These are phyloP conservation scores for Mercenaria mercenaria DNA, from an alignment of 1,140 invertebrate species.

Conservation along the genomic window DNA sequence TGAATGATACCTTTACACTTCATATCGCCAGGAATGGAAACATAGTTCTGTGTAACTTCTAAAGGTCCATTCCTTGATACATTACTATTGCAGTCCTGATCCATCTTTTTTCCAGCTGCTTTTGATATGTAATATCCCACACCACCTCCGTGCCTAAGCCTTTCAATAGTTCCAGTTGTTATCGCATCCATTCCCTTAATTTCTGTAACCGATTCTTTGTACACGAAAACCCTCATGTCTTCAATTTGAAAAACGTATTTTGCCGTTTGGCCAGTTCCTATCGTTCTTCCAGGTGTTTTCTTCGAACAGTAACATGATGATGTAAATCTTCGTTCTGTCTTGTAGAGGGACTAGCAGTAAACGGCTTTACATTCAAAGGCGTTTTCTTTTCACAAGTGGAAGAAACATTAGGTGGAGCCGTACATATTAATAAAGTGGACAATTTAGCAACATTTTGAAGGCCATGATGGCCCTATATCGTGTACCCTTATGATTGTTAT, in stretches of 20 bases:
- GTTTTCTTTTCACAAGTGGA: too few relatives aligned
- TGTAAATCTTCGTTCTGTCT: not conserved
- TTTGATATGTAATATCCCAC: conserved; percentile 68
- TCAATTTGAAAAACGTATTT: too few relatives aligned
- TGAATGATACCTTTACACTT: conserved; percentile 65
- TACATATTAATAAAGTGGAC: too few relatives aligned
- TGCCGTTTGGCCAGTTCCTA: too few relatives aligned
- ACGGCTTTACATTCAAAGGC: too few relatives aligned
- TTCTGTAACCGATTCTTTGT: conserved; percentile 22
- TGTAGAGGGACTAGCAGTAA: too few relatives aligned
- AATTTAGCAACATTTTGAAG: too few relatives aligned
- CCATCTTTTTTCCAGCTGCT: conserved; percentile 67
- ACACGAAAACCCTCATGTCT: not conserved
- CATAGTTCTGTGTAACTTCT: conserved; percentile 34
- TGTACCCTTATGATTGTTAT: too few relatives aligned
- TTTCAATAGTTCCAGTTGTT: conserved; percentile 71
- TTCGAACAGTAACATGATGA: not conserved
- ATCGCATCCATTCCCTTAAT: conserved; percentile 63
- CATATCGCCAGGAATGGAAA: conserved; percentile 61
- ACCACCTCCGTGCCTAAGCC: conserved; percentile 66
- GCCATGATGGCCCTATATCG: too few relatives aligned
- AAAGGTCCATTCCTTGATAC: conserved; percentile 10
- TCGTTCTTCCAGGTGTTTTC: too few relatives aligned
- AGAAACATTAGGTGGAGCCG: too few relatives aligned
- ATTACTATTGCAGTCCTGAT: conserved; percentile 63